These are phyloP conservation scores for Eulemur albifrons DNA, from an alignment of 2,797 vertebrate species.

Conservation along the genomic window DNA sequence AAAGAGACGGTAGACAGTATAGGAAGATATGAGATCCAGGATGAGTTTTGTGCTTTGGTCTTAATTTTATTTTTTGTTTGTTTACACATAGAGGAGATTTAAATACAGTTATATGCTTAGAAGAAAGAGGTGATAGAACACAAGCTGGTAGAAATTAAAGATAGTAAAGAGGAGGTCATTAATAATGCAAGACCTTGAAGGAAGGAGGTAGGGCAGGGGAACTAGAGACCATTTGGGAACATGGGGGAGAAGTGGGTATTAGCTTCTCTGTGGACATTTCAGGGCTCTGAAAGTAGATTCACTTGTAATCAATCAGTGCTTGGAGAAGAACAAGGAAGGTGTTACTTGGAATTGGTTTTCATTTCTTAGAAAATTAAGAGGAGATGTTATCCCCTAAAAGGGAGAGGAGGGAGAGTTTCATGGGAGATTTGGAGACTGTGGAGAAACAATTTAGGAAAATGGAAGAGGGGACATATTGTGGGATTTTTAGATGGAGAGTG, in stretches of 20 bases:
- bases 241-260: neutral
- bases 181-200: slow-evolving; percentile 20
- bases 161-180: neutral
- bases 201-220: slow-evolving; percentile 30
- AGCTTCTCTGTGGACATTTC: neutral
- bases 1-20: neutral
- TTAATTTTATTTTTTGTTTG: neutral
- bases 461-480: neutral
- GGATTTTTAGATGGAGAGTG: neutral
- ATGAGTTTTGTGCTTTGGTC: neutral
- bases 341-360: neutral
- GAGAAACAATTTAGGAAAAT: neutral
- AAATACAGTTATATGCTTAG: neutral
- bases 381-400: neutral
- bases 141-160: neutral
- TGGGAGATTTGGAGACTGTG: neutral
- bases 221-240: neutral
- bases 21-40: neutral
- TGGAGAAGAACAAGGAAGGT: neutral
- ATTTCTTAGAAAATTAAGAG: neutral
- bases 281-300: neutral
- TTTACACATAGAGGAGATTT: neutral
- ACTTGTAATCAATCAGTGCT: neutral
- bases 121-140: neutral
- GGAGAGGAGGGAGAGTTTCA: neutral